These are phyloP conservation scores for Natrix natrix DNA, from an alignment of 2,797 vertebrate genomes.

Conservation along the genomic window DNA sequence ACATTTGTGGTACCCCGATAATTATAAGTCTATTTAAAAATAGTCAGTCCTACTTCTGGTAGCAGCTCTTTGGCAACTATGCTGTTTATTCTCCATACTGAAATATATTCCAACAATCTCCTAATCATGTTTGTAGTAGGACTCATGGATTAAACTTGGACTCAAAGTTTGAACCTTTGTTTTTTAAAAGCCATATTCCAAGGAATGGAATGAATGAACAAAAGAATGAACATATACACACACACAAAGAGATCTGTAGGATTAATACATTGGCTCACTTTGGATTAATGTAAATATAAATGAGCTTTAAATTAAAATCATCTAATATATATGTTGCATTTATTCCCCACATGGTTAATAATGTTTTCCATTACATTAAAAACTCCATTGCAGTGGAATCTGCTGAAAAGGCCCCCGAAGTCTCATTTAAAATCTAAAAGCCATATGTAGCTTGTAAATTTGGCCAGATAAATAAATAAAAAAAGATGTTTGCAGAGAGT, in stretches of 20 bases:
- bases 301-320: neutral
- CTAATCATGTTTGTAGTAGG: neutral
- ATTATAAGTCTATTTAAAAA: neutral
- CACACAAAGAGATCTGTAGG: neutral
- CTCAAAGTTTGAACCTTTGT: neutral
- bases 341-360: neutral
- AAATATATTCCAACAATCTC: neutral
- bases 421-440: neutral
- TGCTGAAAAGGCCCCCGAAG: neutral
- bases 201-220: neutral
- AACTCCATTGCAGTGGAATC: neutral
- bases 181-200: neutral
- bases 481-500: neutral
- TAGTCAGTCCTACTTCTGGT: neutral
- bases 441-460: neutral
- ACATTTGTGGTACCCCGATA: neutral
- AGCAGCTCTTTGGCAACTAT: neutral
- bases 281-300: neutral
- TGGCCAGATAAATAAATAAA: neutral
- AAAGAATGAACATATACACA: no score
- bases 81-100: neutral
- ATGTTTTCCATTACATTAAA: neutral
- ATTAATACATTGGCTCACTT: neutral
- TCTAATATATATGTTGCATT: neutral
- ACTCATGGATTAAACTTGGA: neutral